These are phyloP conservation scores for Pomatorhinus ruficollis DNA, from an alignment of 2,113 vertebrate species.

Conservation along the genomic window DNA sequence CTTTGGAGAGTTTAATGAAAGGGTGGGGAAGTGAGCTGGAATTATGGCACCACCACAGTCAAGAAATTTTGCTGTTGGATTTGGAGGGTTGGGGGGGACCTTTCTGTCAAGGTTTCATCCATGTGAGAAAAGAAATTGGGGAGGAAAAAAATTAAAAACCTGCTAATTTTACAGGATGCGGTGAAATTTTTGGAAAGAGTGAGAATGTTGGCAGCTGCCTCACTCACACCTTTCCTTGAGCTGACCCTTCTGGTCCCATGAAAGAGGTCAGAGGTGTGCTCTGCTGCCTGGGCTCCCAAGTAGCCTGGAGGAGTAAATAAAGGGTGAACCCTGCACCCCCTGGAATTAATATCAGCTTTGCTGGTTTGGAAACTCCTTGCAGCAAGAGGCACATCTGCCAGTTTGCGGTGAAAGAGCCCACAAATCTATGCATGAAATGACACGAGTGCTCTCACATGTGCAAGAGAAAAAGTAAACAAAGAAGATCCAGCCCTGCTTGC, in stretches of 20 bases:
- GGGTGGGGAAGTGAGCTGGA: background rate
- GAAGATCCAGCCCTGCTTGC: background rate
- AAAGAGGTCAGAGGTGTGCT: background rate
- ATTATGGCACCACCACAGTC: background rate
- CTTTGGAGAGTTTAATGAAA: background rate
- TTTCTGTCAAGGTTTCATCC: background rate
- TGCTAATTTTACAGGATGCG: background rate
- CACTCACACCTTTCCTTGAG: background rate
- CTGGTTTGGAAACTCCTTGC: background rate
- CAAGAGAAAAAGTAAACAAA: background rate
- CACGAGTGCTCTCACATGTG: background rate
- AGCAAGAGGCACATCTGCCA: background rate
- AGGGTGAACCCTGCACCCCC: background rate
- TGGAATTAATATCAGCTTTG: background rate
- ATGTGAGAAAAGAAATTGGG: background rate
- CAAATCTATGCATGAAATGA: rapidly evolving
- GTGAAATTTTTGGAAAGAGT: background rate
- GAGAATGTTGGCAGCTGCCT: background rate
- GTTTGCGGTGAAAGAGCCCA: rapidly evolving
- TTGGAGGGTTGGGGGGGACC: background rate
- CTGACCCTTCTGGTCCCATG: background rate
- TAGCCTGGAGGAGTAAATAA: background rate
- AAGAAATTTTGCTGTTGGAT: background rate
- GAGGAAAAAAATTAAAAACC: background rate
- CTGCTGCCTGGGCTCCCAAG: background rate